These are phyloP conservation scores for Anthopleura xanthogrammica DNA, from an alignment of 92 coral and sea anemone genomes.

Conservation along the genomic window DNA sequence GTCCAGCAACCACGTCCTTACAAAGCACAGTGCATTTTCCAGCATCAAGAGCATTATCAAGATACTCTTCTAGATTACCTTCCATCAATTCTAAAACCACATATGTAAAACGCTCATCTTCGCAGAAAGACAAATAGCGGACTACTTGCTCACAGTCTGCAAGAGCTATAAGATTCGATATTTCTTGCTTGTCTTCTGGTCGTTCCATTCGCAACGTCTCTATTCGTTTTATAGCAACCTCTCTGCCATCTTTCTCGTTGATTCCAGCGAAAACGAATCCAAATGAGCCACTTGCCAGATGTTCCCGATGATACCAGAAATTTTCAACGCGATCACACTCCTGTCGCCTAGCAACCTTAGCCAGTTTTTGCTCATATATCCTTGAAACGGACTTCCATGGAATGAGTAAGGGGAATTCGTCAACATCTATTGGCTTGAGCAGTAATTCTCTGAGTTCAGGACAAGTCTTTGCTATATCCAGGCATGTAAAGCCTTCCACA, in stretches of 20 bases:
- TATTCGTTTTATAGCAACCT: conserved; percentile 31
- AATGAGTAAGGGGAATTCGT: neutral
- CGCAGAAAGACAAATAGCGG: neutral
- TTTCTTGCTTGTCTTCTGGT: conserved; percentile 16
- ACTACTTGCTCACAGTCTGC: conserved; percentile 29
- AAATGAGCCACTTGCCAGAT: conserved; percentile 28
- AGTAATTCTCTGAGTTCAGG: neutral
- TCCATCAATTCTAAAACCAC: conserved; percentile 38
- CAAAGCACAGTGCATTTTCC: conserved; percentile 5
- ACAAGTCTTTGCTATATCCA: too few species aligned
- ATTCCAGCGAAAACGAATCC: conserved; percentile 23
- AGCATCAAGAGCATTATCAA: neutral
- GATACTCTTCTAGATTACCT: conserved; percentile 22
- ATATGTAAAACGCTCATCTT: conserved; percentile 5
- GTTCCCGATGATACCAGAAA: neutral
- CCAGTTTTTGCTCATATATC: neutral
- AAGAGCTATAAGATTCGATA: conserved; percentile 13
- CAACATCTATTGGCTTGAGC: neutral
- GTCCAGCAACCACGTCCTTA: conserved; percentile 25
- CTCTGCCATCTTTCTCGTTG: conserved; percentile 11
- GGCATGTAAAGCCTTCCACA: neutral
- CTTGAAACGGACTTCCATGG: conserved; percentile 24
- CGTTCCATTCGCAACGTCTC: neutral
- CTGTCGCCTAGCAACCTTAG: conserved; percentile 20
- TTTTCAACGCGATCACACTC: neutral